Percentiles rank a stretch among this genome's conserved stretches.
phyloP scores from a whole-genome alignment of 2,113 vertebrate genomes.

The Scomber japonicus region DNA sequence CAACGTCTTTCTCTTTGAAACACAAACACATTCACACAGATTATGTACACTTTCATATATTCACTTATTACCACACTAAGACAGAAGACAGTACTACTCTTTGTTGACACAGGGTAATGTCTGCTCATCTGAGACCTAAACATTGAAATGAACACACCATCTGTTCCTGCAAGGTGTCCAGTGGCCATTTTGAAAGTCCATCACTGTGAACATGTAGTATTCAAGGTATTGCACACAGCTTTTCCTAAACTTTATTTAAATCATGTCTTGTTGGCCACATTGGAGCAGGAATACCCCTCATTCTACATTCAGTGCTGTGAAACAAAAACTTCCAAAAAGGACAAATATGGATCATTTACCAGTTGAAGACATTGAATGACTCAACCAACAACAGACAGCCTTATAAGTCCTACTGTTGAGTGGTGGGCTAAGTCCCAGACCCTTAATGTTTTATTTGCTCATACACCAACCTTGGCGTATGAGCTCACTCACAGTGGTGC shows the following conservation, averaged over 20 bases:
- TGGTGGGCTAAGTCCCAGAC: too few relatives aligned
- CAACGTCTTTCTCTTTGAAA: background rate
- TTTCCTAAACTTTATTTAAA: conserved; percentile 22
- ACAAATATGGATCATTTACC: background rate
- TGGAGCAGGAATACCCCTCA: background rate
- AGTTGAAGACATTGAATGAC: background rate
- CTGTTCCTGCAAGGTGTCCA: conserved; percentile 69
- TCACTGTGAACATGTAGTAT: conserved; percentile 30
- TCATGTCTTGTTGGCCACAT: conserved; percentile 17
- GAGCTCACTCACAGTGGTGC: too few relatives aligned
- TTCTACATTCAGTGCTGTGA: background rate
- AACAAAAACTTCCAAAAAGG: background rate
- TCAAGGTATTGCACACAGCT: conserved; percentile 1
- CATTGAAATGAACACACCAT: conserved; percentile 76
- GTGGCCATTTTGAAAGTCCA: conserved; percentile 60
- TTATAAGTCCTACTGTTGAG: background rate
- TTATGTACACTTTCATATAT: conserved; percentile 22
- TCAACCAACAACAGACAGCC: background rate
- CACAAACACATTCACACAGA: conserved; percentile 1
- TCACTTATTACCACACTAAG: conserved; percentile 48
- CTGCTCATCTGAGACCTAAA: conserved; percentile 67
- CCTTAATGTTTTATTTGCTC: too few relatives aligned
- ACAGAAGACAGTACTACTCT: conserved; percentile 37
- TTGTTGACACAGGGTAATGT: conserved; percentile 65
- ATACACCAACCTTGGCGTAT: too few relatives aligned